These are phyloP conservation scores for Rhinatrema bivittatum DNA, from an alignment of 2,797 vertebrate genomes.

Conservation along the genomic window DNA sequence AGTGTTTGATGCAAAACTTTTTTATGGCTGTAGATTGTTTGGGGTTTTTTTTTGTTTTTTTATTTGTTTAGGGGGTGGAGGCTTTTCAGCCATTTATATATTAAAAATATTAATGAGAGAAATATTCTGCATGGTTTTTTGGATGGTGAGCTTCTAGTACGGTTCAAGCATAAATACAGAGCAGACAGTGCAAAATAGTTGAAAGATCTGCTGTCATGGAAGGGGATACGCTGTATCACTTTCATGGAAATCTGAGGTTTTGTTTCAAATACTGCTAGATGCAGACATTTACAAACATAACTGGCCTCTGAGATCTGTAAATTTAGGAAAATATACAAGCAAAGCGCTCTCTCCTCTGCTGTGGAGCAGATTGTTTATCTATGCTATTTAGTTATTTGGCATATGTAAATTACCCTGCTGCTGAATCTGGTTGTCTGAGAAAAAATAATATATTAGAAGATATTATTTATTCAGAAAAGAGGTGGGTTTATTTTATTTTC, in stretches of 20 bases:
- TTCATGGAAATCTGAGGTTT: no score
- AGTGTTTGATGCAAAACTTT: no score
- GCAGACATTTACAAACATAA: neutral
- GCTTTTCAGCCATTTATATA: no score
- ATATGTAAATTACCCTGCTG: no score
- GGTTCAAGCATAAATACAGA: constrained; percentile 36
- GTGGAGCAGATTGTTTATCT: neutral
- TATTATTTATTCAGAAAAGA: constrained; percentile 16
- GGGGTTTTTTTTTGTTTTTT: no score
- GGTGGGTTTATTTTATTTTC: constrained; percentile 25
- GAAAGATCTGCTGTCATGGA: no score
- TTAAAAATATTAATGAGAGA: no score
- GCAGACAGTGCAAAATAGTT: constrained; percentile 35
- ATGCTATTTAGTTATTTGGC: no score
- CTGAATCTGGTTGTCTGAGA: constrained; percentile 2
- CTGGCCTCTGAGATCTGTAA: neutral
- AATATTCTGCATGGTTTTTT: constrained; percentile 43
- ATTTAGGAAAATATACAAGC: neutral
- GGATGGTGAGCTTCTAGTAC: constrained; percentile 45
- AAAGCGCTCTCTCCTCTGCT: neutral
- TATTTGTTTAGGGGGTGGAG: no score
- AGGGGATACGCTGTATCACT: no score
- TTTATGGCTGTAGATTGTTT: no score
- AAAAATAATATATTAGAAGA: no score
- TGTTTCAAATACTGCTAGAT: neutral